These are phyloP conservation scores for Aspidoscelis tigris DNA, from an alignment of 2,113 vertebrate genomes.

Conservation along the genomic window DNA sequence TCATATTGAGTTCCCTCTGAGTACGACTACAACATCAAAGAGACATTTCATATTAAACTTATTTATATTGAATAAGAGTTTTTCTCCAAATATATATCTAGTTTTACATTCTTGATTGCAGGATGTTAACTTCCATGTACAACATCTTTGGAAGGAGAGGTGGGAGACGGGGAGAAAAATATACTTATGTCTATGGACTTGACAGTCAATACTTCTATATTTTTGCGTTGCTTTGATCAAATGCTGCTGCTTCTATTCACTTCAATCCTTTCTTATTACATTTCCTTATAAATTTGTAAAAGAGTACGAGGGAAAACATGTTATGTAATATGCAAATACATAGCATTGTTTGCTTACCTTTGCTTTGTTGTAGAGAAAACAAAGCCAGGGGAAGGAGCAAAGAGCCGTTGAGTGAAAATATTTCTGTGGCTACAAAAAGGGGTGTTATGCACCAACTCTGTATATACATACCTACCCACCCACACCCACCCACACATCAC, in stretches of 20 bases:
- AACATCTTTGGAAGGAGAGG: no score
- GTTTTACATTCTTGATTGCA: background rate
- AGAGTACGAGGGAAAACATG: background rate
- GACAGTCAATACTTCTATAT: background rate
- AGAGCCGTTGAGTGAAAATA: background rate
- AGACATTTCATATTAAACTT: background rate
- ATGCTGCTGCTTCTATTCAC: background rate
- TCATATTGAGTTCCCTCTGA: background rate
- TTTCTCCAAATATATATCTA: background rate
- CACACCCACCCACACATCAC: no score
- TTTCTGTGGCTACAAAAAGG: conserved; percentile 19
- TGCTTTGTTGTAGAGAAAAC: background rate
- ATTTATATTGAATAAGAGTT: background rate
- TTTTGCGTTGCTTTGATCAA: background rate
- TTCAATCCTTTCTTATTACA: conserved; percentile 3
- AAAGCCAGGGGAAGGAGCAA: background rate
- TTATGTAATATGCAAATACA: background rate
- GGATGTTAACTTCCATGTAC: background rate
- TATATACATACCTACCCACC: no score
- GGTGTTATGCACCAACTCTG: background rate
- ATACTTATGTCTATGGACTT: background rate
- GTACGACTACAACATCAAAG: background rate
- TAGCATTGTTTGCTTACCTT: background rate
- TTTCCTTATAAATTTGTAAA: conserved; percentile 30
- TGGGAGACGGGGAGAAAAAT: no score